These are phyloP conservation scores for Electrona antarctica DNA, from an alignment of 2,113 vertebrate genomes.

Conservation along the genomic window DNA sequence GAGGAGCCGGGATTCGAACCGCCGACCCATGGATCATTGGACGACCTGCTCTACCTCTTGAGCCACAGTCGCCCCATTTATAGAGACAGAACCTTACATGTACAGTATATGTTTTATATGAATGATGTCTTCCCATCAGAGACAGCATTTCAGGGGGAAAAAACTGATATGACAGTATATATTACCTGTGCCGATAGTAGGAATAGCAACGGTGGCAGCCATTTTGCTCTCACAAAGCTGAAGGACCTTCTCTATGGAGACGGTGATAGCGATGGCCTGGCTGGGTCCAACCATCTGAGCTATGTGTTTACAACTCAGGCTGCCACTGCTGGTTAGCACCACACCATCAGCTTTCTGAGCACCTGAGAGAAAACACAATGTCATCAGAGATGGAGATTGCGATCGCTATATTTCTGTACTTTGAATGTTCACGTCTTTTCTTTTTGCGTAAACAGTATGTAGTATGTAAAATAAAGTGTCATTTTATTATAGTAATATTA, in stretches of 20 bases:
- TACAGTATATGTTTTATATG: too few relatives aligned
- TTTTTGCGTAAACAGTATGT: too few relatives aligned
- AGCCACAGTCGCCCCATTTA: too few relatives aligned
- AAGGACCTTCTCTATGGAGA: conserved; percentile 51
- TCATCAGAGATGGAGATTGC: background rate
- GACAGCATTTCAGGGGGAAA: too few relatives aligned
- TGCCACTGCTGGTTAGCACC: conserved; percentile 56
- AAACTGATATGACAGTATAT: too few relatives aligned
- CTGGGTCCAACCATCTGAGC: conserved; percentile 64
- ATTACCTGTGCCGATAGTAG: conserved; percentile 67
- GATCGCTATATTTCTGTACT: background rate
- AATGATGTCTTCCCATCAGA: too few relatives aligned
- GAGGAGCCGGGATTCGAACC: too few relatives aligned
- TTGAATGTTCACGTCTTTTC: background rate
- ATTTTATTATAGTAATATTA: background rate
- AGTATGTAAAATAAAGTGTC: background rate
- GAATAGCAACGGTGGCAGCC: conserved; percentile 51
- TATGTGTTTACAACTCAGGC: conserved; percentile 60
- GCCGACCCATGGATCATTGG: too few relatives aligned
- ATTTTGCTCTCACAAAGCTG: conserved; percentile 50
- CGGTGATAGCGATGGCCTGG: conserved; percentile 36
- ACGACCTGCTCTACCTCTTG: too few relatives aligned
- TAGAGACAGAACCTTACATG: too few relatives aligned
- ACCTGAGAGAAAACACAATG: conserved; percentile 36
- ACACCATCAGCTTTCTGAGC: conserved; percentile 47